Evolutionary conservation across 1,140 invertebrate genomes (phyloP).

Genomic region (Drosophila melanica): DNA sequence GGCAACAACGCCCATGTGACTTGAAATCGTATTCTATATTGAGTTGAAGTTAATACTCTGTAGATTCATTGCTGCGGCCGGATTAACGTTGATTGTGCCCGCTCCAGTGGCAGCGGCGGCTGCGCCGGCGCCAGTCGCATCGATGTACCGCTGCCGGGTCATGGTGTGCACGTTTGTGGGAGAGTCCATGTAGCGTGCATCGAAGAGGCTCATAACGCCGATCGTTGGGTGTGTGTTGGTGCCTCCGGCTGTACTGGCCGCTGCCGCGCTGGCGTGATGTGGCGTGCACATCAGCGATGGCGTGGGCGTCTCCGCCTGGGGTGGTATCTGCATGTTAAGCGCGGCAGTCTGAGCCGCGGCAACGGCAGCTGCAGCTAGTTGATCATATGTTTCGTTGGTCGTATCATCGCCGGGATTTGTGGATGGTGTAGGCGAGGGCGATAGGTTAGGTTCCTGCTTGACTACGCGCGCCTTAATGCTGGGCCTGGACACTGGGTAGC

Average conservation of each 20-base stretch:
- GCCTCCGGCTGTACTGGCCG: slow-evolving; percentile 47
- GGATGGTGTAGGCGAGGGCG: slow-evolving; percentile 85
- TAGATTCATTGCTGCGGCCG: slow-evolving; percentile 87
- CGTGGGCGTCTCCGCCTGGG: slow-evolving; percentile 84
- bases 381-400: slow-evolving; percentile 82
- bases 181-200: slow-evolving; percentile 86
- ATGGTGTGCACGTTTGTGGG: slow-evolving; percentile 84
- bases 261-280: slow-evolving; percentile 62
- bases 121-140: slow-evolving; percentile 73
- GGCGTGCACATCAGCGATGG: slow-evolving; percentile 84
- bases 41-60: slow-evolving; percentile 90
- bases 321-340: slow-evolving; percentile 85
- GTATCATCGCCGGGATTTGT: slow-evolving; percentile 72
- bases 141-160: slow-evolving; percentile 84
- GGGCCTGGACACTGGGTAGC: slow-evolving; percentile 90
- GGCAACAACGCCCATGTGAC: slow-evolving; percentile 60
- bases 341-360: slow-evolving; percentile 76
- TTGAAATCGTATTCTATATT: slow-evolving; percentile 86
- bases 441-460: slow-evolving; percentile 87
- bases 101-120: slow-evolving; percentile 58
- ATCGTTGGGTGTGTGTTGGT: slow-evolving; percentile 84
- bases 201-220: slow-evolving; percentile 86
- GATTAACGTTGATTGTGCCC: slow-evolving; percentile 83
- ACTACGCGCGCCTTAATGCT: slow-evolving; percentile 89
- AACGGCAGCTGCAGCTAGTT: slow-evolving; percentile 80